Base-by-base conservation (phyloP, 2,113 vertebrate species). In the Plecturocebus donacophilus region DNA sequence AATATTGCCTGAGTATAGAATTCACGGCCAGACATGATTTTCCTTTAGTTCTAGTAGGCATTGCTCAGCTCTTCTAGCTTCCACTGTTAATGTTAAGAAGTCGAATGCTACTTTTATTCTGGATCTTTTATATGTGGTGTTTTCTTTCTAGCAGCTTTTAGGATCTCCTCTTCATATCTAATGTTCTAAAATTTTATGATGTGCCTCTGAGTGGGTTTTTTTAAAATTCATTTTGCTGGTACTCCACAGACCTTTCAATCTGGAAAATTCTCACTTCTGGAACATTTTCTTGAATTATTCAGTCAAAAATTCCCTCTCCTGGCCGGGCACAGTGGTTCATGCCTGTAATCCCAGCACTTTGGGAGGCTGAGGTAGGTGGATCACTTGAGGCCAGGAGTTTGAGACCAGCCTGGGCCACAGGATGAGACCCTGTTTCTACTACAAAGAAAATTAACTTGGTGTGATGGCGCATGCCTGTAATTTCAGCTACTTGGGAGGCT, bases 211-310 rank as follows among this genome's bases (percentile, higher is more conserved):
- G 0, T 30, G 6, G 35, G 13, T 83, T 70, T n/a, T 90, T 30
- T 40, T 42, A 3, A 52, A 3, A 52, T 75, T 83, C 23, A 61
- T 88, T 95, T 91, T 73, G 8, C 35, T 85, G 16, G 45, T 82
- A 52, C 19, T 91, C 30, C 5, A 14, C 84, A 81, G n/a, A 40
- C 13, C 17, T 93, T 91, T 90, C 45, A 81, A 19, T 87, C 8
- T 25, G 42, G 64, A 87, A 86, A 70, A 32, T 75, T 52, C 40
- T 95, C 30, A 64, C 40, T 96, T 89, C 75, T 47, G 32, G 81
- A 73, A 90, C 54, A 88, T 91, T 94, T 80, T 90, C 70, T 52
- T 80, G 38, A 80, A 23, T 87, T 96, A 52, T 76, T 90, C 73
- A 88, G 35, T 90, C 77, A 92, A 12, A 76, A 84, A 90, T 30